These are phyloP conservation scores for Troides helena DNA, from an alignment of 2,888 invertebrate species.

Conservation along the genomic window DNA sequence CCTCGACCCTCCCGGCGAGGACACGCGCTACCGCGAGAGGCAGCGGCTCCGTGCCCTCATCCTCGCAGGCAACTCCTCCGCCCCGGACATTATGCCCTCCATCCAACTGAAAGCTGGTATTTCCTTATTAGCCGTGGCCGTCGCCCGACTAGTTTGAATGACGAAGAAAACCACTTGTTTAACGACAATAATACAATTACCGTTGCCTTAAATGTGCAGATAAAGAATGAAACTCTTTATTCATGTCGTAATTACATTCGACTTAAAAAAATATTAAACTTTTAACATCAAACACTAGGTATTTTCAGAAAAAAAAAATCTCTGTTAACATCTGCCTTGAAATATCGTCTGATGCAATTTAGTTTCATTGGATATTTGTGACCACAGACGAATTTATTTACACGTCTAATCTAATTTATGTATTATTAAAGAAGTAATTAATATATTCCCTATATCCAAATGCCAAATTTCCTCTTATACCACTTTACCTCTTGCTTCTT, in stretches of 20 bases:
- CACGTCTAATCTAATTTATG: slow-evolving; percentile 16
- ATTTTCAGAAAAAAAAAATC: not conserved
- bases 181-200: not conserved
- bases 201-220: slow-evolving; percentile 4
- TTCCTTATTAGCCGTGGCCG: slow-evolving; percentile 62
- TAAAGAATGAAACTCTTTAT: slow-evolving; percentile 13
- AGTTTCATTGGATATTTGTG: slow-evolving; percentile 9
- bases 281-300: not conserved
- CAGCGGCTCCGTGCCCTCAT: slow-evolving; percentile 81
- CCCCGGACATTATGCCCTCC: slow-evolving; percentile 56
- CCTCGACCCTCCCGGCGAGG: slow-evolving; percentile 87
- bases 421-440: slow-evolving; percentile 3
- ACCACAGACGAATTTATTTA: slow-evolving; percentile 29
- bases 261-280: not conserved
- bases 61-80: slow-evolving; percentile 80
- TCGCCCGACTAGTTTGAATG: slow-evolving; percentile 66
- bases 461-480: slow-evolving; percentile 38
- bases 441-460: slow-evolving; percentile 29
- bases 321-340: not conserved
- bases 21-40: slow-evolving; percentile 80
- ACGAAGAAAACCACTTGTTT: not conserved
- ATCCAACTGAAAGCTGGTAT: slow-evolving; percentile 58
- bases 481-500: slow-evolving; percentile 37
- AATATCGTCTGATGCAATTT: slow-evolving; percentile 9
- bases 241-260: not conserved